Conservation (phyloP, 2,113 vertebrate genomes). For the Perognathus longimembris region DNA sequence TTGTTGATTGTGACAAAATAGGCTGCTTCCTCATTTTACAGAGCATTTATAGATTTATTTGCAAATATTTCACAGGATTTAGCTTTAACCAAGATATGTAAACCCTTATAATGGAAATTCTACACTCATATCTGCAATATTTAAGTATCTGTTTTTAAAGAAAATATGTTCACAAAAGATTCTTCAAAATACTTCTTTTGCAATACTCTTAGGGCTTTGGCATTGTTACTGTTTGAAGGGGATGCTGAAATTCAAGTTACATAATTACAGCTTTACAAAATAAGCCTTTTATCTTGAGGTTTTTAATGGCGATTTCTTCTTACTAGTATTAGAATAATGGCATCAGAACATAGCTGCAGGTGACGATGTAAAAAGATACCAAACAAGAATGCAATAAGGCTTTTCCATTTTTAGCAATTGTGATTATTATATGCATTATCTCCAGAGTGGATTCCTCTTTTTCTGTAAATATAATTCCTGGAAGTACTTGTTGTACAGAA, state of each 20-base stretch:
- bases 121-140: constrained; percentile 37
- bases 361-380: constrained; percentile 71
- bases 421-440: constrained; percentile 79
- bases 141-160: neutral
- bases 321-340: constrained; percentile 59
- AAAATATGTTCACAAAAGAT: neutral
- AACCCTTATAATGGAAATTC: neutral
- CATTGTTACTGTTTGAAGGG: constrained; percentile 61
- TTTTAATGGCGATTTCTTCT: constrained; percentile 56
- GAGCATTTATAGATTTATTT: neutral
- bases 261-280: constrained; percentile 71
- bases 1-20: neutral
- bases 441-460: constrained; percentile 55
- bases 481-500: constrained; percentile 56
- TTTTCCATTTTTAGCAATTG: constrained; percentile 74
- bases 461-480: constrained; percentile 73
- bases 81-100: constrained; percentile 33
- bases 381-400: constrained; percentile 65
- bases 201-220: neutral
- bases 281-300: constrained; percentile 63
- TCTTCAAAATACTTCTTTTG: constrained; percentile 38
- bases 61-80: constrained; percentile 32
- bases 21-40: neutral
- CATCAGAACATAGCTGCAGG: constrained; percentile 68
- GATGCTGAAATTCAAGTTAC: constrained; percentile 40